phyloP scores from a whole-genome alignment of 2,113 vertebrate genomes.

The Murina feae region DNA sequence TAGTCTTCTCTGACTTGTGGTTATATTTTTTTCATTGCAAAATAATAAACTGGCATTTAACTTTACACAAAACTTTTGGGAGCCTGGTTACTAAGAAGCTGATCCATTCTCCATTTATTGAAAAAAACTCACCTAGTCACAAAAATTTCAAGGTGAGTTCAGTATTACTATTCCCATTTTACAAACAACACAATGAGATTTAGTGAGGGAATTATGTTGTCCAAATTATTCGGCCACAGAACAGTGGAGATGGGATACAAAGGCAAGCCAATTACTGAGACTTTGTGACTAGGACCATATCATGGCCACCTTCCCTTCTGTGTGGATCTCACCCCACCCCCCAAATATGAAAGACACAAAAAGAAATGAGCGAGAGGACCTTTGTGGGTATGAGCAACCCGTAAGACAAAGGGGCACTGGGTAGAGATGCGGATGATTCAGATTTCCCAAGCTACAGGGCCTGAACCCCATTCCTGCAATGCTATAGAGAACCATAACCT shows the following conservation, averaged over 20 bases:
- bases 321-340: fast-evolving
- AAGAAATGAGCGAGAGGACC: neutral
- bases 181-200: neutral
- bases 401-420: neutral
- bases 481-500: neutral
- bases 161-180: neutral
- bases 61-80: neutral
- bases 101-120: neutral
- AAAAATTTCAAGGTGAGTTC: neutral
- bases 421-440: neutral
- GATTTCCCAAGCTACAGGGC: neutral
- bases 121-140: neutral
- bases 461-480: neutral
- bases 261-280: neutral
- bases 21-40: neutral
- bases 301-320: neutral
- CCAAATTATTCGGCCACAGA: neutral
- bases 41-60: neutral
- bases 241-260: neutral
- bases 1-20: neutral
- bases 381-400: neutral
- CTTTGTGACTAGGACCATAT: neutral
- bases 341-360: neutral
- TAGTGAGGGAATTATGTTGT: neutral
- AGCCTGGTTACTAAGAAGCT: neutral